Evolutionary conservation across 2,113 vertebrate species (phyloP), one percentile per base, ranked within the genome.

Genomic region (Centropus bengalensis): DNA sequence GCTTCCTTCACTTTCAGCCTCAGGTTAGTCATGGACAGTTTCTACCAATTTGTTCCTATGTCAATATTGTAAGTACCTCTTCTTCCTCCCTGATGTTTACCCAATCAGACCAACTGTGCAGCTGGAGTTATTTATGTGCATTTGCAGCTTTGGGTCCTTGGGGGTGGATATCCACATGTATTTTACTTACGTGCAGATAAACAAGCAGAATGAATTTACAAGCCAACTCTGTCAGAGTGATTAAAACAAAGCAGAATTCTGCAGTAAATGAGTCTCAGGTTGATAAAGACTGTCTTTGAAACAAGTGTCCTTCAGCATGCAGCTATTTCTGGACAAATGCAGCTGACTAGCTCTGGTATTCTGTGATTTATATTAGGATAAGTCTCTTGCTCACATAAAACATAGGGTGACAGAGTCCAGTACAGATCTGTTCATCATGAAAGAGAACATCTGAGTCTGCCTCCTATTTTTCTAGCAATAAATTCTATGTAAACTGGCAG

Each of bases 51-150:
- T 90, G n/a, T 86, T 88, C 77, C 54, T 87, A 51, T 82, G 86
- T 92, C 91, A 91, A 14, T 93, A 73, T 42, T 90, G 11, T 93
- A 92, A 94, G 88, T 88, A 59, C 56, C 59, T 82, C 83, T 91
- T 93, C 88, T 94, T 97, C 91, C 86, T 95, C 91, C 49, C 77
- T 54, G 28, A 10, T 92, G 73, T 95, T 95, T 96, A 91, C 66
- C 40, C 77, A 58, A 14, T 33, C 64, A 95, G 69, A 70, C 73
- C 52, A 81, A 52, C 74, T 1, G 0, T 4, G 21, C 47, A 86
- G 64, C 77, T 89, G 42, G 56, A 86, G 80, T 92, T 96, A 93
- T 92, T 94, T 86, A 92, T 82, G 92, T 75, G 69, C 19, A 36
- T 93, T 86, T 91, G 83, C 91, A 78, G 88, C 83, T 70, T 49